A percentile compares a stretch with the other conserved stretches of the same genome.
Conservation (phyloP, 2,888 invertebrate species). For the Brachypterus glaber region DNA sequence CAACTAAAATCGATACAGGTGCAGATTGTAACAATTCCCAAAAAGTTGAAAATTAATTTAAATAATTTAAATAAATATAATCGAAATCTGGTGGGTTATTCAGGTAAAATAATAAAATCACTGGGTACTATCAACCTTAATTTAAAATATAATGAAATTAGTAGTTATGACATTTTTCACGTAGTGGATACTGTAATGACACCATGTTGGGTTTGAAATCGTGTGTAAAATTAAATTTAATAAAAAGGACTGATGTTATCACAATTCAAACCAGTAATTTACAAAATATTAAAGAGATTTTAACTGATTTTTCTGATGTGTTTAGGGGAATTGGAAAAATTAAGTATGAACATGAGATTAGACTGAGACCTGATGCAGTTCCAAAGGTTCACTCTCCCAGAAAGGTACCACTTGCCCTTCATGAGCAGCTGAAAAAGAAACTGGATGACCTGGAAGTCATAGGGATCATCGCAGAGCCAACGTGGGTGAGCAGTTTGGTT, state of each 20-base stretch:
- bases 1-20: too few species aligned
- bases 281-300: neutral
- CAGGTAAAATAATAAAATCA: too few species aligned
- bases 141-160: too few species aligned
- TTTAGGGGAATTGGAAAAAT: conserved; percentile 15
- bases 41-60: too few species aligned
- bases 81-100: too few species aligned
- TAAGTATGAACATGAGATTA: conserved; percentile 10
- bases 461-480: conserved; percentile 14
- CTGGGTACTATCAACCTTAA: too few species aligned
- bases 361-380: conserved; percentile 11
- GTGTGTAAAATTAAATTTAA: conserved; percentile 8
- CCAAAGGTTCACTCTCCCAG: conserved; percentile 12
- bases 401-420: conserved; percentile 16
- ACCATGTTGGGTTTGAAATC: neutral
- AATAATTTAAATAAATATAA: too few species aligned
- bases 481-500: conserved; percentile 20
- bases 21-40: too few species aligned
- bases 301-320: conserved; percentile 8
- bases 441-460: conserved; percentile 13
- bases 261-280: too few species aligned
- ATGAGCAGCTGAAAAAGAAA: conserved; percentile 16
- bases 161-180: too few species aligned
- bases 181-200: too few species aligned
- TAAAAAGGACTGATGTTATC: conserved; percentile 7